Evolutionary conservation across 2,888 invertebrate species (phyloP), one percentile per base, ranked within the genome.

Genomic region (Cancer borealis): DNA sequence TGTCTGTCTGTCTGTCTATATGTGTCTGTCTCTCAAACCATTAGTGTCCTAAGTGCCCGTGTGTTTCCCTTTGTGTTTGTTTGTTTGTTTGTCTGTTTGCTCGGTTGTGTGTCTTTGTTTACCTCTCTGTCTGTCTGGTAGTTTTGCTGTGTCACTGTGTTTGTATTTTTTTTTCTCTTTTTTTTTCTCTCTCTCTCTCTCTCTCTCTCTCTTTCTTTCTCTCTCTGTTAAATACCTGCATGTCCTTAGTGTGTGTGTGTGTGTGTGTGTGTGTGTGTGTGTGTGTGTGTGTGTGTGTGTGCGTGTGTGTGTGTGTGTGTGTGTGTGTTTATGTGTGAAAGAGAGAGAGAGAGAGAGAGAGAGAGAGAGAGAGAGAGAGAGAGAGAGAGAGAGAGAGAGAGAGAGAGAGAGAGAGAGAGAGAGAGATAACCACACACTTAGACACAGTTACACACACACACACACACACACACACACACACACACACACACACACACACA

Each of bases 181-280:
- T n/a, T 26, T 10, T 47, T n/a, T 89, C 47, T 54, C 60, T 60
- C 89, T 10, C 49, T 39, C n/a, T 39, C 84, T 84, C n/a, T 39
- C 84, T 84, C n/a, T 46, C 66, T 45, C 84, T 26, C 54, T 47
- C 87, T 45, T 84, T 92, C 79, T 79, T 84, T n/a, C 8, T n/a
- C 66, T 21, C 66, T n/a, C 66, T 21, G n/a, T 73, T 21, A 73
- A 0, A 21, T 4, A n/a, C 66, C 21, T n/a, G 17, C 54, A 4
- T n/a, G n/a, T 2, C n/a, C 66, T 54, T 54, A 54, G 39, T 39
- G 39, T 39, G 39, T 39, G 39, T 39, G 39, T 39, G 39, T 39
- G 39, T 39, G 39, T 39, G 39, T 39, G 39, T 39, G 39, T 39
- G 39, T 39, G 39, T 39, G 39, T 39, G 39, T 39, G 39, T 39